Evolutionary conservation across 2,888 invertebrate species (phyloP).

Genomic region (Eurytoma adleriae): DNA sequence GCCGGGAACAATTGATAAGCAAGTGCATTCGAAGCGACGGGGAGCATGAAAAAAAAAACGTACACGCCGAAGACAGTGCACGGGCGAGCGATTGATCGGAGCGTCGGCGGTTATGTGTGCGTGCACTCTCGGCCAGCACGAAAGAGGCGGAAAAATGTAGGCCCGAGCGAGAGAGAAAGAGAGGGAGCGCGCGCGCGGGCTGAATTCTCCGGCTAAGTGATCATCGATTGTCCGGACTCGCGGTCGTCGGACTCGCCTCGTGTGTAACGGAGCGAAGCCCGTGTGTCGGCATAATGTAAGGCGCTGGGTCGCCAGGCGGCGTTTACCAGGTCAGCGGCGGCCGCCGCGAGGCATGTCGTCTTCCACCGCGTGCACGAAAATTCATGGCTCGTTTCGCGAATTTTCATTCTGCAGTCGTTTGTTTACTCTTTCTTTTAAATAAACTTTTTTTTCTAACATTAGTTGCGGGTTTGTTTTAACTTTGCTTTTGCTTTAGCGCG

Average conservation of each 20-base stretch:
- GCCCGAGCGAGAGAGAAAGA: not conserved
- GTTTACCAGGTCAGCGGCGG: slow-evolving; percentile 39
- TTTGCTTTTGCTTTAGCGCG: too few relatives aligned
- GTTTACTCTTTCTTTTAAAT: too few relatives aligned
- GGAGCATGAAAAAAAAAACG: not conserved
- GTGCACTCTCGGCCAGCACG: not conserved
- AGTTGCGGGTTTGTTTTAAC: too few relatives aligned
- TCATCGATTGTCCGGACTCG: slow-evolving; percentile 46
- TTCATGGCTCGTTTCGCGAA: too few relatives aligned
- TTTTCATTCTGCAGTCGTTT: too few relatives aligned
- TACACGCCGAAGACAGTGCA: not conserved
- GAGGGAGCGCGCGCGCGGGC: not conserved
- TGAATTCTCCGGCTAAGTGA: slow-evolving; percentile 32
- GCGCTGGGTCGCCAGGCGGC: not conserved
- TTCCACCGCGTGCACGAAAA: not conserved
- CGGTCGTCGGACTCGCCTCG: slow-evolving; percentile 20
- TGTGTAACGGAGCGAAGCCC: slow-evolving; percentile 11
- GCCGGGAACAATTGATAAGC: not conserved
- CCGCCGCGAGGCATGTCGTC: not conserved
- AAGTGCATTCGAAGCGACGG: not conserved
- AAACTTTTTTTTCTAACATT: too few relatives aligned
- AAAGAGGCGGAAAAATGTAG: slow-evolving; percentile 9
- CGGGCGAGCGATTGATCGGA: slow-evolving; percentile 19
- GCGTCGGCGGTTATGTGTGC: not conserved
- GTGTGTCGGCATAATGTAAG: slow-evolving; percentile 6